Percentiles rank a stretch among this genome's conserved stretches.
Conservation (phyloP, 1,140 invertebrate species). For the Adelges cooleyi region DNA sequence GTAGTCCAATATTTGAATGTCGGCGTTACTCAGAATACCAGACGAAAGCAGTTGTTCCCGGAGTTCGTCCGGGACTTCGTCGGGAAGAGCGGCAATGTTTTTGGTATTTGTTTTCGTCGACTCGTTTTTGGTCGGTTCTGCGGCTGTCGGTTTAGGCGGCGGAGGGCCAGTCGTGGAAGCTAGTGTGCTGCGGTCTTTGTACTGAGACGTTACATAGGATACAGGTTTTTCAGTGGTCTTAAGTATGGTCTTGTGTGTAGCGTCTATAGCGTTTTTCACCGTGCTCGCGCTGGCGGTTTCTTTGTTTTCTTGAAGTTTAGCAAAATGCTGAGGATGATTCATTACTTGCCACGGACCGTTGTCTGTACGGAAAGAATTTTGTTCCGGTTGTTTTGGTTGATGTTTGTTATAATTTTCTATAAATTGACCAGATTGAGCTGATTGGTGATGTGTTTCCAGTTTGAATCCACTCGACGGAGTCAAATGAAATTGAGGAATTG, state of each 20-base stretch:
- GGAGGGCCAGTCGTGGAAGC: neutral
- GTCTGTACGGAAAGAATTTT: conserved; percentile 1
- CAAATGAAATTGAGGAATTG: neutral
- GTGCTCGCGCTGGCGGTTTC: neutral
- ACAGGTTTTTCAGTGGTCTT: conserved; percentile 13
- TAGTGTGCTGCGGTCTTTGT: neutral
- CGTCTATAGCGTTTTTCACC: neutral
- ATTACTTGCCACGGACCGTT: conserved; percentile 5
- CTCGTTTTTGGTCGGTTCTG: neutral
- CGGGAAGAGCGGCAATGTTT: conserved; percentile 53
- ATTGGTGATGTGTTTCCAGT: neutral
- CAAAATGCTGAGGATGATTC: neutral
- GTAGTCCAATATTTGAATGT: conserved; percentile 73
- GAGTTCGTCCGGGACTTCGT: conserved; percentile 75
- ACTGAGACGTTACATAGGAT: neutral
- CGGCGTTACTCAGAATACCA: conserved; percentile 71
- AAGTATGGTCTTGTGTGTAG: neutral
- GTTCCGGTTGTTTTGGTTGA: neutral
- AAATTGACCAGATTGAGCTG: neutral
- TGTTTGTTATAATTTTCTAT: neutral
- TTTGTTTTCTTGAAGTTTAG: neutral
- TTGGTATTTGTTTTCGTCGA: conserved; percentile 40
- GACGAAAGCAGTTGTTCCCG: conserved; percentile 69
- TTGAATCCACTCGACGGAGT: neutral
- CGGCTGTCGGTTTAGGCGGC: neutral